Evolutionary conservation across 2,888 invertebrate species (phyloP).

Genomic region (Thymelicus lineola): DNA sequence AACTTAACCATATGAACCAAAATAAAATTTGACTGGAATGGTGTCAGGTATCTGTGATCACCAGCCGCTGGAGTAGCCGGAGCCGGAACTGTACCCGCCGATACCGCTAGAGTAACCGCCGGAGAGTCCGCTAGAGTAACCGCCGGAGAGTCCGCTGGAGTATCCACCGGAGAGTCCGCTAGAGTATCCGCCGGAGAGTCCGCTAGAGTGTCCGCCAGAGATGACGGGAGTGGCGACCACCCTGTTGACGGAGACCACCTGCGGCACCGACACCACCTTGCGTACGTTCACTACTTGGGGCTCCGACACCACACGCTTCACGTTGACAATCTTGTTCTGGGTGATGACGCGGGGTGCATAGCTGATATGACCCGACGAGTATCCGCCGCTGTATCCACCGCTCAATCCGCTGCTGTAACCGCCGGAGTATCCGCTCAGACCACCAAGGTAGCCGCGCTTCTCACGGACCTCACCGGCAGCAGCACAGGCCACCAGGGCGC

Average conservation of each 20-base stretch:
- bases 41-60: no score
- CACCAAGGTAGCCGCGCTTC: constrained; percentile 42
- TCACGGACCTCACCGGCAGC: constrained; percentile 40
- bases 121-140: constrained; percentile 6
- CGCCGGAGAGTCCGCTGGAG: not conserved
- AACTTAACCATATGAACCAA: no score
- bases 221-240: constrained; percentile 56
- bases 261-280: constrained; percentile 61
- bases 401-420: constrained; percentile 23
- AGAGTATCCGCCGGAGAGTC: constrained; percentile 19
- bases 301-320: constrained; percentile 53
- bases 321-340: constrained; percentile 60
- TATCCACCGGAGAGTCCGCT: constrained; percentile 39
- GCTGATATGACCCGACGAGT: constrained; percentile 36
- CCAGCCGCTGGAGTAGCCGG: constrained; percentile 25
- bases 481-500: constrained; percentile 40
- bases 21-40: no score
- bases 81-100: constrained; percentile 33
- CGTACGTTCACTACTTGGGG: constrained; percentile 58
- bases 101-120: no score
- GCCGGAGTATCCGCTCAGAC: constrained; percentile 39
- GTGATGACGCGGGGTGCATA: constrained; percentile 50
- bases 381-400: constrained; percentile 36
- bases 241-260: constrained; percentile 64
- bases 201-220: constrained; percentile 40